Percentiles rank a stretch among this genome's conserved stretches.
phyloP scores from a whole-genome alignment of 2,888 invertebrate genomes.

The Athripsodes cinereus region DNA sequence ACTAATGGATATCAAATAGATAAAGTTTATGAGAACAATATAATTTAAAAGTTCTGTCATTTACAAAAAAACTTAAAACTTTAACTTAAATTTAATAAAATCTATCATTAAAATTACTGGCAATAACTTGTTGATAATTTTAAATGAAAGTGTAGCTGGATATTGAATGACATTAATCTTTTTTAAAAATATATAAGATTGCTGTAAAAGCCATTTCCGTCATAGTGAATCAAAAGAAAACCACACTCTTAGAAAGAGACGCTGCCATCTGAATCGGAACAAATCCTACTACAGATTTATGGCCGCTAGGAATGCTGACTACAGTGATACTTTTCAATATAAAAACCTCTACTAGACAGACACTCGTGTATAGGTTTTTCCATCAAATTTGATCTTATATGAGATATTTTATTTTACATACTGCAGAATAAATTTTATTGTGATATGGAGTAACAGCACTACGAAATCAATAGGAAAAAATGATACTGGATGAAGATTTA shows the following conservation, averaged over 20 bases:
- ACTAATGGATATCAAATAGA: no score
- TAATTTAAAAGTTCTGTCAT: no score
- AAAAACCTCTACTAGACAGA: not conserved
- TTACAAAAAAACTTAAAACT: no score
- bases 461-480: no score
- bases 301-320: not conserved
- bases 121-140: no score
- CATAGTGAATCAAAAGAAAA: slow-evolving; percentile 15
- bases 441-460: no score
- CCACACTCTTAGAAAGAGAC: not conserved
- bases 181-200: slow-evolving; percentile 15
- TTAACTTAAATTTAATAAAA: no score
- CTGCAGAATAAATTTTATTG: not conserved
- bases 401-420: slow-evolving; percentile 1
- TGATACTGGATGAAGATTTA: not conserved
- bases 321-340: not conserved
- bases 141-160: no score
- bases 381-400: not conserved
- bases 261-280: not conserved
- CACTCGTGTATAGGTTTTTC: not conserved
- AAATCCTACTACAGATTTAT: slow-evolving; percentile 1
- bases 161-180: slow-evolving; percentile 5
- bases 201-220: slow-evolving; percentile 12
- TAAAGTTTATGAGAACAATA: no score
- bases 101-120: no score